These are phyloP conservation scores for Matsumyia berberina DNA, from an alignment of 2,888 invertebrate species.

Conservation along the genomic window DNA sequence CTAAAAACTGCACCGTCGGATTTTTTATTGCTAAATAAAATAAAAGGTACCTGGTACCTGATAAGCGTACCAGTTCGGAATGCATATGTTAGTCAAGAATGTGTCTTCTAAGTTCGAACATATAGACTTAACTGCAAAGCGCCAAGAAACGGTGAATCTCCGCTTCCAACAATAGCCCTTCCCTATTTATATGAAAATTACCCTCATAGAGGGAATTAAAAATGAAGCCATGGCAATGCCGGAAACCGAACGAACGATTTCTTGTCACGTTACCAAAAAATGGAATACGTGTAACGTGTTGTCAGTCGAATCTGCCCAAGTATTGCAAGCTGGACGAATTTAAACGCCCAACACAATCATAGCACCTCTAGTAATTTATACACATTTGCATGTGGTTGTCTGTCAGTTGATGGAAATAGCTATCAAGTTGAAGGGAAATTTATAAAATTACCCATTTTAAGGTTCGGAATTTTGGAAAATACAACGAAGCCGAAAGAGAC, in stretches of 20 bases:
- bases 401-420: slow-evolving; percentile 60
- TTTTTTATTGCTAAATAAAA: no score
- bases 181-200: neutral
- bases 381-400: slow-evolving; percentile 41
- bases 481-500: slow-evolving; percentile 66
- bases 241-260: slow-evolving; percentile 48
- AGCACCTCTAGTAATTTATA: slow-evolving; percentile 15
- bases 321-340: slow-evolving; percentile 67
- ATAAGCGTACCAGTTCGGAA: no score
- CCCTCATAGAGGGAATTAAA: slow-evolving; percentile 20
- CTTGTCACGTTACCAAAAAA: slow-evolving; percentile 73
- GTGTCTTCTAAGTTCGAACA: no score
- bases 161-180: no score
- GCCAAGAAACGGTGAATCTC: no score
- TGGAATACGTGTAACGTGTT: slow-evolving; percentile 76
- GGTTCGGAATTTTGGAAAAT: slow-evolving; percentile 41
- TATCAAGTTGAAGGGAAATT: slow-evolving; percentile 49
- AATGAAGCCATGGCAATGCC: slow-evolving; percentile 46
- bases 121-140: no score
- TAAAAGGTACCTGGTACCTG: no score
- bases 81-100: no score
- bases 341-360: slow-evolving; percentile 4
- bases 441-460: slow-evolving; percentile 57
- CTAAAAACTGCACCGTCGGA: no score
- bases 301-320: slow-evolving; percentile 66